Base-by-base conservation (phyloP, 1,140 invertebrate genomes). In the Hycleus cichorii region DNA sequence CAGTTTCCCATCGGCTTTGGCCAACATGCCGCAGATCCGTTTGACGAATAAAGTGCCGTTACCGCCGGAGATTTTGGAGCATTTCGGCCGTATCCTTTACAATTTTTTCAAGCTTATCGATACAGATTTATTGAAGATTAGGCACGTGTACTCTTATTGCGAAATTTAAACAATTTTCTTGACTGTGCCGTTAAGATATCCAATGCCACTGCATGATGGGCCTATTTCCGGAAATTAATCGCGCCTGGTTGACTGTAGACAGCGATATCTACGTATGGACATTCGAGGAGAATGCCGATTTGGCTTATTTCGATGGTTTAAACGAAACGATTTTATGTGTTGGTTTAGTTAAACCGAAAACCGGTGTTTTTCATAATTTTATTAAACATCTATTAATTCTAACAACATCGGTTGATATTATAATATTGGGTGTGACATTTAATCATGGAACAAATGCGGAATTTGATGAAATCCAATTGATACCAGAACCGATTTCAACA, bases 191-290 rank as follows among this genome's bases (percentile, higher is more conserved):
- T 54, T 58, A 68, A 93, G 90, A 91, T 80, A 88, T 94, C 79
- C 92, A 95, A 76, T 93, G 89, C 65, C 91, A 95, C 71, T 96
- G 91, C 72, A 85, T 91, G 76, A 97, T 97, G 90, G 96, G 96
- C 4, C 75, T 98, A 4, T 97, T 98, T 78, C 89, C 94, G 55
- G 93, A 96, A 73, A 96, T 99, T 64, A 88, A 87, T 26, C 81
- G 96, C 71, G 95, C 95, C 0, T 99, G 95, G 95, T 75, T 99
- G 12, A 93, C 94, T 25, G 93, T 99, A 69, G 97, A 99, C 70
- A 97, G 91, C 69, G 93, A 97, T 78, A 91, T 99, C 64, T 99
- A 97, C 79, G 82, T 98, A 2, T 97, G 94, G 94, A 88, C 89
- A 43, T 97, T 92, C 78, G 90, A 94, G 75, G 85, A 92, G 73